Percentiles rank a stretch among this genome's conserved stretches.
Conservation (phyloP, 2,888 invertebrate species). For the Teinopalpus imperialis region DNA sequence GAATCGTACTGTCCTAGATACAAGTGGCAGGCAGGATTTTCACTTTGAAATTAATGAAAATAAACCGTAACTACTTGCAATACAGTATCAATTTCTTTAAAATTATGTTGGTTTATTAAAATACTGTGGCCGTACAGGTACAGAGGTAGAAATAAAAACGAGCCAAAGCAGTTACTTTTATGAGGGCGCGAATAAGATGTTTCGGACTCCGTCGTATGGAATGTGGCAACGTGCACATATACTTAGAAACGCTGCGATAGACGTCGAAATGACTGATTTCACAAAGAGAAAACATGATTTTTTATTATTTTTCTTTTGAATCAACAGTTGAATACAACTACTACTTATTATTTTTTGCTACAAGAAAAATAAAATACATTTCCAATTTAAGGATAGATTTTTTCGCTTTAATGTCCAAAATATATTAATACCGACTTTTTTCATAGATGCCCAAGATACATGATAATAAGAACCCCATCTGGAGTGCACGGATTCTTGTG, state of each 20-base stretch:
- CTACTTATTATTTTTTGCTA: too few species aligned
- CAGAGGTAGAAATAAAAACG: slow-evolving; percentile 79
- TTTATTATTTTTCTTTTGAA: too few species aligned
- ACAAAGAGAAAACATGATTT: too few species aligned
- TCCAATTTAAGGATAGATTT: too few species aligned
- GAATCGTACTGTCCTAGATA: slow-evolving; percentile 74
- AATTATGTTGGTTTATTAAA: slow-evolving; percentile 69
- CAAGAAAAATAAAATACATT: too few species aligned
- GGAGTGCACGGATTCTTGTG: too few species aligned
- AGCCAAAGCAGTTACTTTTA: slow-evolving; percentile 81
- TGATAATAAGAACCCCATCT: too few species aligned
- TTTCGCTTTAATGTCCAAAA: too few species aligned
- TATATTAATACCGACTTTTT: too few species aligned
- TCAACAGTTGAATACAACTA: too few species aligned
- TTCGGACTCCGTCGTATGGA: slow-evolving; percentile 77
- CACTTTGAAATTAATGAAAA: slow-evolving; percentile 34
- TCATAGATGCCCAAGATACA: too few species aligned
- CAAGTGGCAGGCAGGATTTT: slow-evolving; percentile 74
- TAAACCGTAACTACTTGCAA: slow-evolving; percentile 31
- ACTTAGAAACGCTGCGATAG: slow-evolving; percentile 31
- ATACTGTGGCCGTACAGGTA: slow-evolving; percentile 81
- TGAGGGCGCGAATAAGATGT: slow-evolving; percentile 83
- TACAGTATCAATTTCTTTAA: slow-evolving; percentile 45
- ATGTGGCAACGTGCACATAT: slow-evolving; percentile 56
- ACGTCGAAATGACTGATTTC: too few species aligned